Base-by-base conservation (phyloP, 2,797 vertebrate genomes). In the Platalea minor region DNA sequence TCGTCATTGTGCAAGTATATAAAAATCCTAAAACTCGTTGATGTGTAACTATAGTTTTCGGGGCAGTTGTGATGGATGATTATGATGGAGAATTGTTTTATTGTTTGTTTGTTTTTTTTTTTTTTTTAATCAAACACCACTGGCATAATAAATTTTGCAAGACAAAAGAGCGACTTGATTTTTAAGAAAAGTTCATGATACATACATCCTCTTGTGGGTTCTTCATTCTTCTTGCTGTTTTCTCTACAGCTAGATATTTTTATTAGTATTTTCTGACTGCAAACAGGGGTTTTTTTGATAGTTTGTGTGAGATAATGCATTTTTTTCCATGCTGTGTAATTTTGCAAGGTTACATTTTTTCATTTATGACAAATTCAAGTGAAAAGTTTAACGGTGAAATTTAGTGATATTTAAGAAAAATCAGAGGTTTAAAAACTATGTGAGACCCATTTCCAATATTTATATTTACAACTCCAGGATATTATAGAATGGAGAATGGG, bases 191-290 rank as follows among this genome's bases (percentile, higher is more conserved):
- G 14, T 9, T 93, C 16, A 18, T 28, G 15, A 6, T 43, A 29
- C 1, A 3, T 29, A 26, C 37, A 60, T 80, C 9, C 21, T 91
- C 53, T 37, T 64, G 39, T 48, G 41, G 35, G 25, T 87, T 95
- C 86, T 57, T 91, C 69, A 20, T 73, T 93, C 21, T 76, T 56
- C 24, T 77, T 46, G 17, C 23, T 31, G 13, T 69, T 86, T 97
- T 81, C 31, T 67, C 35, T 65, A 16, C 35, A 33, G 37, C 31
- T 64, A 48, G 18, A 7, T 79, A 53, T 85, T 91, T 86, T 89
- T 51, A 63, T 63, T 35, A 73, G 6, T 37, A 33, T 75, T 64
- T 54, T 85, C 54, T 87, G 46, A 8, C 37, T 43, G 21, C 18
- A 31, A 7, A 59, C 13, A 46, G 20, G 16, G 11, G 0, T 0